Conservation (phyloP, 2,797 vertebrate species). For the Dryobates pubescens region DNA sequence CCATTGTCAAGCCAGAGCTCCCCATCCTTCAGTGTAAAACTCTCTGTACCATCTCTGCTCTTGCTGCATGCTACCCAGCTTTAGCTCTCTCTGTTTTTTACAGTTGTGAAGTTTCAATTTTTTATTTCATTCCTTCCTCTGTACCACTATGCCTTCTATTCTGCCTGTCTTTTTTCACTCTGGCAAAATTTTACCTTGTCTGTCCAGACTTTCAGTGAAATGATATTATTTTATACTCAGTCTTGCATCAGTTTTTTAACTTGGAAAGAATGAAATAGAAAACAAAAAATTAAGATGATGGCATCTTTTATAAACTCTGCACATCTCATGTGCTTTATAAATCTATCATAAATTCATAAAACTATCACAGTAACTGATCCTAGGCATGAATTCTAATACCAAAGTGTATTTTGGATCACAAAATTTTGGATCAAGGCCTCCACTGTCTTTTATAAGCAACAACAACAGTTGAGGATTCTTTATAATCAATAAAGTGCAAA, state of each 20-base stretch:
- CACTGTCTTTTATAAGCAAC: neutral
- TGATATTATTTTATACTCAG: neutral
- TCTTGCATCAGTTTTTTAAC: neutral
- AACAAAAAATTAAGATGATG: neutral
- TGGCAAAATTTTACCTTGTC: neutral
- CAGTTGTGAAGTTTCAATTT: neutral
- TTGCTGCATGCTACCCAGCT: neutral
- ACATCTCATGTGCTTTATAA: neutral
- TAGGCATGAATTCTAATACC: neutral
- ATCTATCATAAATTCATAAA: neutral
- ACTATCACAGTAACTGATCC: neutral
- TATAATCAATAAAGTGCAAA: neutral
- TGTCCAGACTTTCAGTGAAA: constrained; percentile 3
- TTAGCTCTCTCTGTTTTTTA: neutral
- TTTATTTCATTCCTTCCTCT: neutral
- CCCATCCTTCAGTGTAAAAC: neutral
- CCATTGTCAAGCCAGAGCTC: neutral
- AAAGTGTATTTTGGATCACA: neutral
- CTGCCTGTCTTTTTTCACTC: neutral
- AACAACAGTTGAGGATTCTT: neutral
- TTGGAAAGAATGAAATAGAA: neutral
- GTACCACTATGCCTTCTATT: neutral
- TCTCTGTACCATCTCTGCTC: neutral
- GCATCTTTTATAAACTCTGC: neutral
- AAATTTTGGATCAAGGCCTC: neutral